These are phyloP conservation scores for Rhincodon typus DNA, from an alignment of 2,797 vertebrate species.

Conservation along the genomic window DNA sequence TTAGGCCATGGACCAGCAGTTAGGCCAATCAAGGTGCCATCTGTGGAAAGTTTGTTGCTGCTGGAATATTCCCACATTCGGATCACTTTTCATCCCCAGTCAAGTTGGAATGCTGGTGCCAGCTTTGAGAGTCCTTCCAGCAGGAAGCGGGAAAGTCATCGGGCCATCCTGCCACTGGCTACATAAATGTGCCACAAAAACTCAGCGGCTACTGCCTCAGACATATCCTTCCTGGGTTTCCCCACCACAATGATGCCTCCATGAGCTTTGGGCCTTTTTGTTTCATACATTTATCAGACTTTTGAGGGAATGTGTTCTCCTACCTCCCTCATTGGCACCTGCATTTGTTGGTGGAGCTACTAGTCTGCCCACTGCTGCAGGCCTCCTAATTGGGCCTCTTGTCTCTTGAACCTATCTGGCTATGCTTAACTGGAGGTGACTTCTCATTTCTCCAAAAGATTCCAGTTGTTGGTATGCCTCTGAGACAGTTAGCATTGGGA, in stretches of 20 bases:
- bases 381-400: not conserved
- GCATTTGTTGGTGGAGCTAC: not conserved
- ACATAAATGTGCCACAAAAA: not conserved
- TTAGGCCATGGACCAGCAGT: not conserved
- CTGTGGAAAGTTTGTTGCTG: not conserved
- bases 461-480: not conserved
- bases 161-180: not conserved
- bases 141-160: not conserved
- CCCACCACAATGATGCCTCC: no score
- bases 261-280: not conserved
- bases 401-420: not conserved
- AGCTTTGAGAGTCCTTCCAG: no score
- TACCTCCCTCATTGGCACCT: not conserved
- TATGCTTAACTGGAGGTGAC: not conserved
- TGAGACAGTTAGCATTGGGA: not conserved
- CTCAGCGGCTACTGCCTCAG: not conserved
- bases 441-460: not conserved
- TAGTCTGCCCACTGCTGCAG: not conserved
- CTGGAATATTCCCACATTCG: not conserved
- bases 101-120: no score
- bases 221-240: not conserved
- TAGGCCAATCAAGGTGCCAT: not conserved
- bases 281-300: not conserved
- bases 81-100: no score
- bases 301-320: not conserved